Percentiles rank a stretch among this genome's conserved stretches.
Evolutionary conservation across 2,888 invertebrate species (phyloP).

Genomic region (Nomada flava): DNA sequence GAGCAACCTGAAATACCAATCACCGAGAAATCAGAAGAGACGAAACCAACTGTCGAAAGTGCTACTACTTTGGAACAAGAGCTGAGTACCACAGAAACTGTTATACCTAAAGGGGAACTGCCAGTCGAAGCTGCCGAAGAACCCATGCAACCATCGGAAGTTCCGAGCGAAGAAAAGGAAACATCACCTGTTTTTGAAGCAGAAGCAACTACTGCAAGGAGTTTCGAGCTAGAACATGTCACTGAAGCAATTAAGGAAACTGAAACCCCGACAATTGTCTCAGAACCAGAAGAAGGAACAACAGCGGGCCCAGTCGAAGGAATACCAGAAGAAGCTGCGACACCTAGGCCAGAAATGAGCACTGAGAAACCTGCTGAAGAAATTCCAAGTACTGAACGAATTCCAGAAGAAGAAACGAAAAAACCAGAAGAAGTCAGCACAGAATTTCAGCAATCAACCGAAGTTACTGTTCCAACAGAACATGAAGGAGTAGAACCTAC

Average conservation of each 20-base stretch:
- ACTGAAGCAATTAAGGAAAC: slow-evolving; percentile 46
- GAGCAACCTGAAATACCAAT: slow-evolving; percentile 26
- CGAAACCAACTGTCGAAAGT: slow-evolving; percentile 55
- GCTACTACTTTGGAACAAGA: slow-evolving; percentile 46
- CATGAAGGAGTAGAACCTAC: slow-evolving; percentile 18
- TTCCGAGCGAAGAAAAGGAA: slow-evolving; percentile 31
- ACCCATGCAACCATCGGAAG: slow-evolving; percentile 27
- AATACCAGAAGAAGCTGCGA: slow-evolving; percentile 28
- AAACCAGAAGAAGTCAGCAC: slow-evolving; percentile 23
- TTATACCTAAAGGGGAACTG: slow-evolving; percentile 53
- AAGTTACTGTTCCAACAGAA: slow-evolving; percentile 22
- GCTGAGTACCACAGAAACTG: slow-evolving; percentile 46
- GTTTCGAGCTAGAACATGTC: slow-evolving; percentile 12
- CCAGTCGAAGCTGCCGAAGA: slow-evolving; percentile 39
- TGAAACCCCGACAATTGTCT: background rate
- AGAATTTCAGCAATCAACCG: slow-evolving; percentile 25
- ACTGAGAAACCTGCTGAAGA: slow-evolving; percentile 43
- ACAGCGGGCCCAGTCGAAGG: slow-evolving; percentile 16
- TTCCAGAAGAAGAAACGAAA: slow-evolving; percentile 16
- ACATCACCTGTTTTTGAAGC: slow-evolving; percentile 32
- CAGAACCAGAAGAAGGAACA: slow-evolving; percentile 21
- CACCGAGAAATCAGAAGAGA: slow-evolving; percentile 52
- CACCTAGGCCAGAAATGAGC: slow-evolving; percentile 15
- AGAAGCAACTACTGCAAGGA: slow-evolving; percentile 51
- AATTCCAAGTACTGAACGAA: slow-evolving; percentile 53